Conservation (phyloP, 2,888 invertebrate genomes). For the Pandemis cinnamomeana region DNA sequence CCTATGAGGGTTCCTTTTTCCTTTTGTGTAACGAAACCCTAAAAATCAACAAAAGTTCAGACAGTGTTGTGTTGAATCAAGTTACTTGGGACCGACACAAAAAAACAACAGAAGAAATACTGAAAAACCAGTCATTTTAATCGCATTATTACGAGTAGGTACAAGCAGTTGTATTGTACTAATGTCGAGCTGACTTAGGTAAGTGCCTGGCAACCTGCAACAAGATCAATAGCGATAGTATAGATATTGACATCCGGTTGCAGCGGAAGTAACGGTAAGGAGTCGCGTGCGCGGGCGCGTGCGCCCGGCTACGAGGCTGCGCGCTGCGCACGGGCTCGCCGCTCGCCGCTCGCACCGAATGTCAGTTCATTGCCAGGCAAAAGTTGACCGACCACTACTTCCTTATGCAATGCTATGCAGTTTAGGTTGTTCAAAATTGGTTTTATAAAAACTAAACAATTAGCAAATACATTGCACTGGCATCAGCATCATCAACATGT, state of each 20-base stretch:
- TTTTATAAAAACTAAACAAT: conserved; percentile 44
- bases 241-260: conserved; percentile 52
- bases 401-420: conserved; percentile 32
- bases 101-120: background rate
- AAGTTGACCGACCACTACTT: conserved; percentile 54
- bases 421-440: conserved; percentile 4
- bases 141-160: background rate
- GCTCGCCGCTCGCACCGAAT: background rate
- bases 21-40: no score
- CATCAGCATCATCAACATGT: conserved; percentile 38
- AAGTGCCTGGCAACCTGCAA: background rate
- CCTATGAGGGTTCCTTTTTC: no score
- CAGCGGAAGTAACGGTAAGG: conserved; percentile 70
- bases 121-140: background rate
- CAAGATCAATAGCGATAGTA: background rate
- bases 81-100: background rate
- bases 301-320: conserved; percentile 12
- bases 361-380: conserved; percentile 71
- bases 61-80: background rate
- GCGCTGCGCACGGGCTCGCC: background rate
- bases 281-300: conserved; percentile 61
- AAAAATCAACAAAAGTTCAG: no score
- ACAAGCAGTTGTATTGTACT: background rate
- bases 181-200: background rate
- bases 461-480: conserved; percentile 52